phyloP scores from a whole-genome alignment of 37 sponge, comb jelly and placozoan species.

The Agelas oroides region DNA sequence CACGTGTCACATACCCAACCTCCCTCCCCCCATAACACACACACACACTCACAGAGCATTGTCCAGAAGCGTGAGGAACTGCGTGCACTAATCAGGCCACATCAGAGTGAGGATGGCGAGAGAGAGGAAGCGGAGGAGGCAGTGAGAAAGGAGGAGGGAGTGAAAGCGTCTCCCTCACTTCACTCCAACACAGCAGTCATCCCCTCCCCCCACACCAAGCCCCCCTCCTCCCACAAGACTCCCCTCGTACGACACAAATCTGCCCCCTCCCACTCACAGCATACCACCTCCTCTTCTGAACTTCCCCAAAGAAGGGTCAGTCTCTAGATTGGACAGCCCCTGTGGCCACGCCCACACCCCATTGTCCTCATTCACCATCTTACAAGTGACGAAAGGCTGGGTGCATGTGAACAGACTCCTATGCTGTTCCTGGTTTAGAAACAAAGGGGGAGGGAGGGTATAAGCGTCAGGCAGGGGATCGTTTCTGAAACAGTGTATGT shows the following conservation, averaged over 20 bases:
- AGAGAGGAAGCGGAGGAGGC: not conserved
- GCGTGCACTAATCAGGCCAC: not conserved
- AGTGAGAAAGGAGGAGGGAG: not conserved
- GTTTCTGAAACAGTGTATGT: too few relatives aligned
- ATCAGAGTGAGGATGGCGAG: not conserved
- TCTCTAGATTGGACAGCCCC: too few relatives aligned
- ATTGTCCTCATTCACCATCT: too few relatives aligned
- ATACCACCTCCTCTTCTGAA: not conserved
- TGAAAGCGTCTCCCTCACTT: not conserved
- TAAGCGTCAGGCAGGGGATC: too few relatives aligned
- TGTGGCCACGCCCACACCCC: too few relatives aligned
- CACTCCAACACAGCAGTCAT: constrained; percentile 10
- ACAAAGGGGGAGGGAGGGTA: too few relatives aligned
- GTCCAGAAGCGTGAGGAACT: constrained; percentile 11
- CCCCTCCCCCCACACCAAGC: not conserved
- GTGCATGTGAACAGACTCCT: too few relatives aligned
- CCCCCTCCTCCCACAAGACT: too few relatives aligned
- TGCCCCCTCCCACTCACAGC: not conserved
- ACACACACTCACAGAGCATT: constrained; percentile 12
- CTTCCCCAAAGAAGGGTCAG: not conserved
- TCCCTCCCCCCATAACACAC: too few relatives aligned
- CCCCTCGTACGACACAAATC: not conserved
- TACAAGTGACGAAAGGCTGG: too few relatives aligned
- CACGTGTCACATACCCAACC: too few relatives aligned
- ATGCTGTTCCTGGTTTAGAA: too few relatives aligned